Evolutionary conservation across 2,113 vertebrate genomes (phyloP).

Genomic region (Otus sunia): DNA sequence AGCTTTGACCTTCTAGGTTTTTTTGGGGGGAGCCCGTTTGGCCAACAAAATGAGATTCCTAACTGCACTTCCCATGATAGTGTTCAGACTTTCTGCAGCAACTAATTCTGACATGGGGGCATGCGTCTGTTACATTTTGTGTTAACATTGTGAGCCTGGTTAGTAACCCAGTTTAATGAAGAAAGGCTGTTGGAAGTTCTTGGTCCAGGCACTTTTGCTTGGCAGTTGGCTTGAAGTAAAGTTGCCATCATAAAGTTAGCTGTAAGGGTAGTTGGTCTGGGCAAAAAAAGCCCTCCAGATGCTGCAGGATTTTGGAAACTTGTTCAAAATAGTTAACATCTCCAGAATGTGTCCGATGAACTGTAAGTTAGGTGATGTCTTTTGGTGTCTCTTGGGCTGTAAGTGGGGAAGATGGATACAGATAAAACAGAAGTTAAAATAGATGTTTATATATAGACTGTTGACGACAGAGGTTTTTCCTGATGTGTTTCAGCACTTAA

Average conservation of each 20-base stretch:
- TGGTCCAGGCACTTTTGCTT: neutral
- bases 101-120: neutral
- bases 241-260: neutral
- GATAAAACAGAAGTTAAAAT: neutral
- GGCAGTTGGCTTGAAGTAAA: neutral
- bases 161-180: neutral
- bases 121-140: neutral
- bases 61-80: neutral
- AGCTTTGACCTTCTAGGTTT: neutral
- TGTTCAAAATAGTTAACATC: neutral
- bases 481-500: neutral
- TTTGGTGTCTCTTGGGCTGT: neutral
- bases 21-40: neutral
- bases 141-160: accelerated
- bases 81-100: neutral
- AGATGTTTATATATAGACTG: accelerated
- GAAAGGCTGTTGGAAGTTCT: neutral
- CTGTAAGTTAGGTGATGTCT: neutral
- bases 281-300: neutral
- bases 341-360: neutral
- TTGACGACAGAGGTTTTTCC: neutral
- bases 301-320: neutral
- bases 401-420: neutral
- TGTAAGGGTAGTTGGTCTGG: neutral
- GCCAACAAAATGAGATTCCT: neutral